Evolutionary conservation across 2,113 vertebrate species (phyloP), one percentile per base, ranked within the genome.

Genomic region (Catagonus wagneri): DNA sequence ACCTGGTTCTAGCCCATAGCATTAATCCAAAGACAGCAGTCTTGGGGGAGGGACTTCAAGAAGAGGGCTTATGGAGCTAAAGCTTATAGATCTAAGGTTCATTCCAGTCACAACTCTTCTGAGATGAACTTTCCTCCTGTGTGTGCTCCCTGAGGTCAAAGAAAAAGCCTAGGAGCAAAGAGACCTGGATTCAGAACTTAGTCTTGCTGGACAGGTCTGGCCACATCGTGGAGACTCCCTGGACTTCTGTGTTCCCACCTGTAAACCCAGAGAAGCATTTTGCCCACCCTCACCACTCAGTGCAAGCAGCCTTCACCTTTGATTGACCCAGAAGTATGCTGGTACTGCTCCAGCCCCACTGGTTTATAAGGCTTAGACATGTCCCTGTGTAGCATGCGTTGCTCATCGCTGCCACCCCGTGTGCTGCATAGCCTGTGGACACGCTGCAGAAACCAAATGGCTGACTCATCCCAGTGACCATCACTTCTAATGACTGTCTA

Each of bases 351-450:
- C 7, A 27, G 22, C 12, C 32, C 22, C 0, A 0, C 54, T 20
- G 27, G 3, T 22, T 61, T 44, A 9, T 34, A 2, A 0, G 19
- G 1, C 19, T 81, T 5, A 56, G 61, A 19, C 12, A 0, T 0
- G 36, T 52, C 36, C 56, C 23, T 3, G 4, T 32, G 1, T 25
- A 52, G 25, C 7, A 3, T 14, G 20, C 19, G 66, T 32, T 8
- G 63, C 71, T 58, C 29, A 16, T 1, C n/a, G 54, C 80, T 66
- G 19, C 34, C 78, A 3, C 65, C 65, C 22, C 84, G 52, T 71
- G 83, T 3, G 52, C 83, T 17, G 32, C 7, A 4, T 22, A 3
- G 23, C 65, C 87, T 66, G 76, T 22, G 54, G 36, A 61, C n/a
- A 16, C 1, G 56, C 79, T 56, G 2, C 27, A 32, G 22, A 89